Conservation (phyloP, 1,140 invertebrate genomes). For the Coenobita brevimanus region DNA sequence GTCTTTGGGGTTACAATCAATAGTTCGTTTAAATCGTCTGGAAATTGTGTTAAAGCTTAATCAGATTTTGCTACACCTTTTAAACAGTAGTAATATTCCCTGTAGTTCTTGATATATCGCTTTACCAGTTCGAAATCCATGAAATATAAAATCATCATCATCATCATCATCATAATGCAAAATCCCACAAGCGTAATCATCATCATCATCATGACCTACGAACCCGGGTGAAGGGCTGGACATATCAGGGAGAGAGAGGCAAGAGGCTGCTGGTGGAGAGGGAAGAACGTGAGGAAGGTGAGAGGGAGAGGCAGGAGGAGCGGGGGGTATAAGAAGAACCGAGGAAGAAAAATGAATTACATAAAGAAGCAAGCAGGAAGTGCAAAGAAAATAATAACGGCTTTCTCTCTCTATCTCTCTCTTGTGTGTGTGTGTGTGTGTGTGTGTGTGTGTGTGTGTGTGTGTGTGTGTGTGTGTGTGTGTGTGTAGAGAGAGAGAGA, state of each 20-base stretch:
- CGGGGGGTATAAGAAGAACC: background rate
- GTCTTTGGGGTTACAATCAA: too few relatives aligned
- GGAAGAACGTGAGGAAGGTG: too few relatives aligned
- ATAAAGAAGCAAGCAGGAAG: background rate
- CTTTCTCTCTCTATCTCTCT: too few relatives aligned
- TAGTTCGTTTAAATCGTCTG: too few relatives aligned
- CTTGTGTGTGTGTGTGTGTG: too few relatives aligned
- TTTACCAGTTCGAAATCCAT: too few relatives aligned
- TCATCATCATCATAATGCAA: background rate
- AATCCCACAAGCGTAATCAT: background rate
- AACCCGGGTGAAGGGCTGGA: background rate
- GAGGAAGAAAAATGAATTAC: background rate
- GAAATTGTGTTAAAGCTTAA: too few relatives aligned
- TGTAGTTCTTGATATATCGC: too few relatives aligned
- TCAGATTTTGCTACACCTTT: too few relatives aligned
- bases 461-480: conserved; percentile 15
- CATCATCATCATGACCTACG: background rate
- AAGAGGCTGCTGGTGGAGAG: background rate
- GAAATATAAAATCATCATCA: too few relatives aligned
- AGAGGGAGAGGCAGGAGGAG: background rate
- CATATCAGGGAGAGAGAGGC: background rate
- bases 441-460: conserved; percentile 32
- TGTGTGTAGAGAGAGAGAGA: too few relatives aligned
- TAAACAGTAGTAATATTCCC: too few relatives aligned
- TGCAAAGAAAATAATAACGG: background rate